Conservation (phyloP, 2,888 invertebrate species). For the Limnephilus lunatus region DNA sequence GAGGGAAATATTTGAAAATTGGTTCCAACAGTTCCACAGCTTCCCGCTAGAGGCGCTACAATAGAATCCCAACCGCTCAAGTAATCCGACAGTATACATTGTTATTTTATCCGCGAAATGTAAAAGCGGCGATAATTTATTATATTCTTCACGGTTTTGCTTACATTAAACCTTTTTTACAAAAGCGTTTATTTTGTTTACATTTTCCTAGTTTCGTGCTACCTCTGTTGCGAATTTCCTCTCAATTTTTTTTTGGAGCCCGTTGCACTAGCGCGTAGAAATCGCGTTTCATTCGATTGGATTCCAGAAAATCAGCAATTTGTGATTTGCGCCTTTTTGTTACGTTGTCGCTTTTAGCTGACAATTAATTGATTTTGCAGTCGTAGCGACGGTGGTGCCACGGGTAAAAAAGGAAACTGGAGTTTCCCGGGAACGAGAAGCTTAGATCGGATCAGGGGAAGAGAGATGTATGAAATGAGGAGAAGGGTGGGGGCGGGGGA, state of each 20-base stretch:
- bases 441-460: constrained; percentile 54
- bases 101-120: neutral
- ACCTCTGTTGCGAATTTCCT: neutral
- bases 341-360: neutral
- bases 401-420: constrained; percentile 64
- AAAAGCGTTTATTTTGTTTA: neutral
- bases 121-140: neutral
- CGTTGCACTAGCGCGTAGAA: neutral
- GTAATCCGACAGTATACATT: neutral
- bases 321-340: neutral
- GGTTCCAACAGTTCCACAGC: neutral
- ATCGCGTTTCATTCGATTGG: neutral
- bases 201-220: neutral
- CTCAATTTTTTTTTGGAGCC: neutral
- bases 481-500: constrained; percentile 51
- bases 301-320: neutral
- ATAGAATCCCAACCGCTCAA: neutral
- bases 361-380: constrained; percentile 4
- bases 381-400: constrained; percentile 60
- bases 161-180: constrained; percentile 13
- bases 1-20: constrained; percentile 31
- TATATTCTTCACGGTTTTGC: neutral
- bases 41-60: constrained; percentile 17
- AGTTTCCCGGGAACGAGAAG: constrained; percentile 63
- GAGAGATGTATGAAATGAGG: constrained; percentile 20